Conservation (phyloP, 2,113 vertebrate species). For the Chinchilla lanigera region DNA sequence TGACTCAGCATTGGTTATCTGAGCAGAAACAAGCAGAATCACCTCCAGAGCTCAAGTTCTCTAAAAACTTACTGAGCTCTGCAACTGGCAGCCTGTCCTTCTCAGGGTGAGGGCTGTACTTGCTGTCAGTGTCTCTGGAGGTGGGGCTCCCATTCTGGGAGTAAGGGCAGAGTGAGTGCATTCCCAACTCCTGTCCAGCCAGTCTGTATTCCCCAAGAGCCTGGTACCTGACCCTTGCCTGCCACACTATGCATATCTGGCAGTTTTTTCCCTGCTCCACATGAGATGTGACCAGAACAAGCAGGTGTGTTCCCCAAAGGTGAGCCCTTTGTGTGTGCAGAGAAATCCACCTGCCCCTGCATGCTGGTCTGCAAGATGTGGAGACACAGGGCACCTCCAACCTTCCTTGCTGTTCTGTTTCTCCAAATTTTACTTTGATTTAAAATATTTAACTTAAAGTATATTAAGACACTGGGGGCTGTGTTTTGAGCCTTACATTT, state of each 20-base stretch:
- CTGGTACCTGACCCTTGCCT: not conserved
- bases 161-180: not conserved
- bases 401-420: not conserved
- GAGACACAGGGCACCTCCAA: rapidly evolving
- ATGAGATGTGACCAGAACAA: too few relatives aligned
- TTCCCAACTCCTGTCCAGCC: not conserved
- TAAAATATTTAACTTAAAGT: not conserved
- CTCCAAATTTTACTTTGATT: not conserved
- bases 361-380: rapidly evolving
- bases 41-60: not conserved
- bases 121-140: too few relatives aligned
- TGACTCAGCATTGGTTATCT: not conserved
- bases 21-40: not conserved
- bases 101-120: not conserved
- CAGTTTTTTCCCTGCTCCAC: not conserved
- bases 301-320: not conserved
- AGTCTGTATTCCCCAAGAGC: not conserved
- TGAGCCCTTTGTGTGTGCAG: rapidly evolving
- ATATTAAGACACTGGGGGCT: not conserved
- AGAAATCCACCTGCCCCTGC: rapidly evolving
- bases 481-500: not conserved
- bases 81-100: rapidly evolving
- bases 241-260: rapidly evolving
- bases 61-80: not conserved
- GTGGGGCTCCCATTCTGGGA: not conserved